These are phyloP conservation scores for Isoperla grammatica DNA, from an alignment of 2,888 invertebrate species.

Conservation along the genomic window DNA sequence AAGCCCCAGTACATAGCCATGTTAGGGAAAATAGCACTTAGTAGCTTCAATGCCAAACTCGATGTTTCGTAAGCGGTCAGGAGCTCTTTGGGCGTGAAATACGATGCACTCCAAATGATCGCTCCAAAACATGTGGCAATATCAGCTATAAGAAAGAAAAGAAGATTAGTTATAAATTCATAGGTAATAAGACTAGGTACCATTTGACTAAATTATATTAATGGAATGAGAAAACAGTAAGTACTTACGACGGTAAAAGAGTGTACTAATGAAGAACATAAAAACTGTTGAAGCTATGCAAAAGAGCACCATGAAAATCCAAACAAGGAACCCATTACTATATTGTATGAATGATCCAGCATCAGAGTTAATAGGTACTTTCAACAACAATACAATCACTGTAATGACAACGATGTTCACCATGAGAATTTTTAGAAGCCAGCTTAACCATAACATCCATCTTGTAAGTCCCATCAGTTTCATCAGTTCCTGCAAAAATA, in stretches of 20 bases:
- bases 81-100: background rate
- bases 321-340: constrained; percentile 28
- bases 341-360: constrained; percentile 26
- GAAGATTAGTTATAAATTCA: no score
- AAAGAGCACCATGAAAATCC: constrained; percentile 8
- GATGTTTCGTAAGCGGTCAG: background rate
- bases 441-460: constrained; percentile 50
- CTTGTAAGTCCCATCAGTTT: constrained; percentile 51
- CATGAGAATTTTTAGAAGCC: constrained; percentile 45
- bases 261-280: constrained; percentile 36
- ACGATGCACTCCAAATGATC: constrained; percentile 1
- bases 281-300: background rate
- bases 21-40: constrained; percentile 36
- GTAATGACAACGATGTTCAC: constrained; percentile 40
- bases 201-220: no score
- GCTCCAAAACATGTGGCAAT: background rate
- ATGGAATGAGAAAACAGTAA: no score
- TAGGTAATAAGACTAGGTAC: no score
- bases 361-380: constrained; percentile 33
- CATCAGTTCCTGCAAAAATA: constrained; percentile 47
- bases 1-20: constrained; percentile 37
- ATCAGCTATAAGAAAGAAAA: background rate
- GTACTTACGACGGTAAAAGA: constrained; percentile 34
- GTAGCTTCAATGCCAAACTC: constrained; percentile 30
- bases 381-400: constrained; percentile 41